Evolutionary conservation across 2,888 invertebrate species (phyloP).

Genomic region (Drosophila demipolita): DNA sequence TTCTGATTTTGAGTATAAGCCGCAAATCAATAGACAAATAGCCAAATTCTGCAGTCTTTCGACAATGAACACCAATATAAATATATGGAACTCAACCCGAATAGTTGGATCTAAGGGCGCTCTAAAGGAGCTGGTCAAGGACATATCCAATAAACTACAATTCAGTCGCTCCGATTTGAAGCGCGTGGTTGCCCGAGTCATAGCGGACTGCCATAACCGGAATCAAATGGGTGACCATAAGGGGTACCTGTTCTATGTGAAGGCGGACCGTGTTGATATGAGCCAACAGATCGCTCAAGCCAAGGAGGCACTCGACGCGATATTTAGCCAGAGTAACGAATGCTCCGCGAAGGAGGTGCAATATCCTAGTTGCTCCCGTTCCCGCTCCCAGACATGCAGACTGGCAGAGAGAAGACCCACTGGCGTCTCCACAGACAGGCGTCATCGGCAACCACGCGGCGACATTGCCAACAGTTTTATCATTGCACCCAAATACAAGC

Average conservation of each 20-base stretch:
- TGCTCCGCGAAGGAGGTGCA: neutral
- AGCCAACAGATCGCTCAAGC: constrained; percentile 54
- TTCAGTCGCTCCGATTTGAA: constrained; percentile 52
- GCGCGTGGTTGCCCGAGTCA: constrained; percentile 58
- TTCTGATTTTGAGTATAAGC: neutral
- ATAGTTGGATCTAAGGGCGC: constrained; percentile 59
- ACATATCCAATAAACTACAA: constrained; percentile 56
- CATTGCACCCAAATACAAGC: neutral
- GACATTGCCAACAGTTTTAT: constrained; percentile 5
- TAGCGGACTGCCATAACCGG: constrained; percentile 51
- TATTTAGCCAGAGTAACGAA: constrained; percentile 33
- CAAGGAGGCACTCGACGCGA: constrained; percentile 67
- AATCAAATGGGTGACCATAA: constrained; percentile 57
- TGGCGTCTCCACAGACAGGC: constrained; percentile 44
- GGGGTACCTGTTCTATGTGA: constrained; percentile 58
- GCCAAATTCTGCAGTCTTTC: constrained; percentile 9
- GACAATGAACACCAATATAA: constrained; percentile 43
- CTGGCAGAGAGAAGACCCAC: constrained; percentile 23
- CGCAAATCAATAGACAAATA: neutral
- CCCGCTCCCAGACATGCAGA: neutral
- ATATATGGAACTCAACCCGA: constrained; percentile 56
- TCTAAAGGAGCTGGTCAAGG: constrained; percentile 56
- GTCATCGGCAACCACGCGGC: constrained; percentile 21
- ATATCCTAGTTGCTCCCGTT: neutral
- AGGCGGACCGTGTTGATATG: constrained; percentile 57